Conservation (phyloP, 2,113 vertebrate species). For the Ctenomys sociabilis region DNA sequence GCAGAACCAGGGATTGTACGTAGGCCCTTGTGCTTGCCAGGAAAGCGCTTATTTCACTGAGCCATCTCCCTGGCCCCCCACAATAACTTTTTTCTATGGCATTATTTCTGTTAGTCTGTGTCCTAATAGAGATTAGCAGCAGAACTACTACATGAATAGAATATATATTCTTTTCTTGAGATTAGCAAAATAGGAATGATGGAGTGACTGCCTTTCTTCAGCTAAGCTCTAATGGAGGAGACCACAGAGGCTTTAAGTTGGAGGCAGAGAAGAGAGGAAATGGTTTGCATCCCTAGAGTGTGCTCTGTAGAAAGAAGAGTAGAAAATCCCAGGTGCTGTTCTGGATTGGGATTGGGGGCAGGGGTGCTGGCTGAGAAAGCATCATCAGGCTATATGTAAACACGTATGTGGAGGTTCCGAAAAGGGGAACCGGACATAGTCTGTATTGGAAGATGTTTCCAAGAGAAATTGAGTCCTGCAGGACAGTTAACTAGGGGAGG, state of each 20-base stretch:
- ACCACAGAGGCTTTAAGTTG: not conserved
- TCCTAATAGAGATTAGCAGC: slow-evolving; percentile 3
- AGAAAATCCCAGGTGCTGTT: not conserved
- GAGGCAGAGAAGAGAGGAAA: not conserved
- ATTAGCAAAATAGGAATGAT: slow-evolving; percentile 20
- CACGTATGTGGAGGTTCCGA: not conserved
- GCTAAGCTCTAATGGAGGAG: not conserved
- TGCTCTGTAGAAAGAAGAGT: not conserved
- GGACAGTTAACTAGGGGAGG: not conserved
- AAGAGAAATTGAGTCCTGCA: not conserved
- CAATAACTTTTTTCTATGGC: not conserved
- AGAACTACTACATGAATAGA: slow-evolving; percentile 31
- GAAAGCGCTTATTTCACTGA: too few relatives aligned
- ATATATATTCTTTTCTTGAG: not conserved
- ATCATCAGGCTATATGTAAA: not conserved
- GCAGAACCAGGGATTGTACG: too few relatives aligned
- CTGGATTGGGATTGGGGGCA: not conserved
- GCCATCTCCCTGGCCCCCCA: too few relatives aligned
- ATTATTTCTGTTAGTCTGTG: not conserved
- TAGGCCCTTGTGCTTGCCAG: too few relatives aligned
- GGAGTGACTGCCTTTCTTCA: not conserved
- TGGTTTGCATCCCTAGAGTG: not conserved
- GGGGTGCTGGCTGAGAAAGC: not conserved
- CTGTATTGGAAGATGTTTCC: not conserved
- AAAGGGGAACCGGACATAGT: not conserved